Evolutionary conservation across 2,797 vertebrate genomes (phyloP).

Genomic region (Cirrhinus mrigala): DNA sequence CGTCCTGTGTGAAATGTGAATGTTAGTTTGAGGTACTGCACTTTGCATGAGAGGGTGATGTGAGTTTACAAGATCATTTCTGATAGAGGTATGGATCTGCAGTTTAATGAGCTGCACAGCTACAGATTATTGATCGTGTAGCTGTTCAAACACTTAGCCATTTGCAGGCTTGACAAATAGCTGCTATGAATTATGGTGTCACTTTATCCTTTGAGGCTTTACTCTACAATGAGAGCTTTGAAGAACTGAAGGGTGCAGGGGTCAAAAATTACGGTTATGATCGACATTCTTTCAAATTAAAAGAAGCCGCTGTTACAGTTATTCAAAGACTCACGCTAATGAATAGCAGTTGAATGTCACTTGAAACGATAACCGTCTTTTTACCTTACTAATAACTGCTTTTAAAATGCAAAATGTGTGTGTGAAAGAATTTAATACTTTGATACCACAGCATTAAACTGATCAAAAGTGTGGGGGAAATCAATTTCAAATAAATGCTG

Average conservation of each 20-base stretch:
- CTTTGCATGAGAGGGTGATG: neutral
- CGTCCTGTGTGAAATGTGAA: neutral
- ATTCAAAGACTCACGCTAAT: neutral
- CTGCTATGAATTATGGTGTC: neutral
- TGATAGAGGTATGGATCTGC: conserved; percentile 4
- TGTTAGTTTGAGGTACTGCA: neutral
- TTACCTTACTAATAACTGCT: neutral
- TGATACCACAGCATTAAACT: neutral
- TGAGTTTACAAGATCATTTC: neutral
- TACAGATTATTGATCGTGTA: conserved; percentile 14
- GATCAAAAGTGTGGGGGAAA: neutral
- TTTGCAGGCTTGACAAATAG: conserved; percentile 19
- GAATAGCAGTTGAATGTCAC: conserved; percentile 6
- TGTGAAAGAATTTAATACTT: neutral
- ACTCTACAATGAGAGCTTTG: conserved; percentile 18
- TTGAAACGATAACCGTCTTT: neutral
- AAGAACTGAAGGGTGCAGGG: neutral
- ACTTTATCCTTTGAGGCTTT: neutral
- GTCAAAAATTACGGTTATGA: neutral
- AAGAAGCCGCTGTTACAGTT: neutral
- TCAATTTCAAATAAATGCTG: too few species aligned
- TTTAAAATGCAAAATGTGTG: neutral
- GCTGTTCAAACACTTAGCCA: conserved; percentile 6
- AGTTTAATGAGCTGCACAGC: conserved; percentile 19
- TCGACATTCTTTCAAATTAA: neutral